Evolutionary conservation across 1,140 invertebrate species (phyloP).

Genomic region (Muscidifurax raptorellus): DNA sequence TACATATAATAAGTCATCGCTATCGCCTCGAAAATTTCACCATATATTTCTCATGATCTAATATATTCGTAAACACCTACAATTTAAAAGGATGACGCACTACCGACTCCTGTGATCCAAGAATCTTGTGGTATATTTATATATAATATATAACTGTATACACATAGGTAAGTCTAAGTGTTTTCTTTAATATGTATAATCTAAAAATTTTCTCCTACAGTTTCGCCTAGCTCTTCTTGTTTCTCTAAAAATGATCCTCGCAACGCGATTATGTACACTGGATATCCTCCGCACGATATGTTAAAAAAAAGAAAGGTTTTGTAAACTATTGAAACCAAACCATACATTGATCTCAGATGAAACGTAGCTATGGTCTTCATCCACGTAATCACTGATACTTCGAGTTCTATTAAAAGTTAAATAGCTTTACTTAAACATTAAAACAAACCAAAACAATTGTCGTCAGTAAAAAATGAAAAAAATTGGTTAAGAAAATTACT

Average conservation of each 20-base stretch:
- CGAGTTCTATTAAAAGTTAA: background rate
- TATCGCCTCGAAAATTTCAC: constrained; percentile 25
- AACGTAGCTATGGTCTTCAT: too few relatives aligned
- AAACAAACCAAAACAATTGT: background rate
- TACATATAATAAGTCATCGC: constrained; percentile 30
- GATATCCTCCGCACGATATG: constrained; percentile 23
- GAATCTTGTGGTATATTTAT: constrained; percentile 37
- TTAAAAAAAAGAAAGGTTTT: constrained; percentile 5
- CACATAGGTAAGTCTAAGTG: constrained; percentile 47
- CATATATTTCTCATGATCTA: constrained; percentile 38
- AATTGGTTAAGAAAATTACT: background rate
- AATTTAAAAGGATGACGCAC: constrained; percentile 50
- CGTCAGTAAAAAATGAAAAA: background rate
- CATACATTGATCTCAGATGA: background rate
- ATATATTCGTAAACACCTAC: constrained; percentile 43
- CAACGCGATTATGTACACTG: constrained; percentile 44
- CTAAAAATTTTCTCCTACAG: constrained; percentile 50
- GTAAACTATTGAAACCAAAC: background rate
- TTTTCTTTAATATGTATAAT: constrained; percentile 45
- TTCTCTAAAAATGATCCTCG: constrained; percentile 37
- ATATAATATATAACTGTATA: constrained; percentile 54
- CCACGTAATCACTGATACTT: background rate
- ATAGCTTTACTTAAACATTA: background rate
- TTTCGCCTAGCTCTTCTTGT: constrained; percentile 34
- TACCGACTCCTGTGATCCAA: background rate